Evolutionary conservation across 2,888 invertebrate genomes (phyloP).

Genomic region (Limnephilus lunatus): DNA sequence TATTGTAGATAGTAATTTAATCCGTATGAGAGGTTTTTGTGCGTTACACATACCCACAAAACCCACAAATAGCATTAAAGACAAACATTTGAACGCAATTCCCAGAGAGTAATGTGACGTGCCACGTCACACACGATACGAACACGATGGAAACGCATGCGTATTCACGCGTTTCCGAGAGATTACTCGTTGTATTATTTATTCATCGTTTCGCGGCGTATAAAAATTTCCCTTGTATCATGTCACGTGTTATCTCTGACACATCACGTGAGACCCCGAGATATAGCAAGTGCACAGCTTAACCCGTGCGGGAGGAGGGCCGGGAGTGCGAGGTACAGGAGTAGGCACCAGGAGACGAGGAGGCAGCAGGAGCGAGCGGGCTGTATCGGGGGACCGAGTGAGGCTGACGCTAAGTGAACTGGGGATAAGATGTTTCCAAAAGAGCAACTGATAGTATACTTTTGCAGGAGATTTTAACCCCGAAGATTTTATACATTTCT

Average conservation of each 20-base stretch:
- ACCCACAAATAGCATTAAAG: neutral
- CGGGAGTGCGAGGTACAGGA: neutral
- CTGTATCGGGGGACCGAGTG: slow-evolving; percentile 12
- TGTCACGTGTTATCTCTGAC: slow-evolving; percentile 35
- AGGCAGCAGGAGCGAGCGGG: neutral
- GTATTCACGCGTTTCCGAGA: slow-evolving; percentile 9
- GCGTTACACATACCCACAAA: neutral
- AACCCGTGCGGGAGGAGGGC: neutral
- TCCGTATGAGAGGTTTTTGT: neutral
- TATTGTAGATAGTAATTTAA: neutral
- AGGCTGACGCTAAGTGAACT: slow-evolving; percentile 62
- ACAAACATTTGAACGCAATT: neutral
- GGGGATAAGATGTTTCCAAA: slow-evolving; percentile 59
- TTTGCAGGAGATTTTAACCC: neutral
- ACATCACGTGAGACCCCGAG: slow-evolving; percentile 17
- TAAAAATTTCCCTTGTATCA: slow-evolving; percentile 16
- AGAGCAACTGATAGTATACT: slow-evolving; percentile 46
- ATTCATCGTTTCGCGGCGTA: slow-evolving; percentile 35
- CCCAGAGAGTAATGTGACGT: neutral
- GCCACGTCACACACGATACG: slow-evolving; percentile 27
- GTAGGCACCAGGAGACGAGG: neutral
- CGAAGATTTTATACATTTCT: neutral
- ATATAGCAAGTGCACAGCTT: neutral
- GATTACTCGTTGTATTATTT: slow-evolving; percentile 45
- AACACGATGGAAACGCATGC: slow-evolving; percentile 35